Conservation (phyloP, 2,113 vertebrate genomes). For the Lagopus muta region DNA sequence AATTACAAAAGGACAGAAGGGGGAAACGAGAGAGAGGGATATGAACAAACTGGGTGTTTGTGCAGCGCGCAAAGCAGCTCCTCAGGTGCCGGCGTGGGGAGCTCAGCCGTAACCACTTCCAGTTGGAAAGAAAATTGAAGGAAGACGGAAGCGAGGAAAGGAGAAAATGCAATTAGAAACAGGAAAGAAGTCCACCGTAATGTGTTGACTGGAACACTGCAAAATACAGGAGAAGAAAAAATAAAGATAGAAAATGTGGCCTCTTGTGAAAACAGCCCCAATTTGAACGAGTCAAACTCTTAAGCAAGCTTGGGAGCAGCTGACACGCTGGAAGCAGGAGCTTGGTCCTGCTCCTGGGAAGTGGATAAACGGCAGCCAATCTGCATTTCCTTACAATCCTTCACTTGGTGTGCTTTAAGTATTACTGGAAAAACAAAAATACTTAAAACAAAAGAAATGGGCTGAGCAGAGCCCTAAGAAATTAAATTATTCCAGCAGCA, state of each 20-base stretch:
- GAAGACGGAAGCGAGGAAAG: constrained; percentile 40
- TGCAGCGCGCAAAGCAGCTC: neutral
- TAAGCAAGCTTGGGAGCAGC: neutral
- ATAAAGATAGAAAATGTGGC: neutral
- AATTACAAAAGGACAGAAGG: constrained; percentile 72
- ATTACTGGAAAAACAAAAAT: neutral
- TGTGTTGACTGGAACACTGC: neutral
- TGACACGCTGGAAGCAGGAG: neutral
- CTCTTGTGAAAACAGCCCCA: constrained; percentile 13
- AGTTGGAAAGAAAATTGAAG: constrained; percentile 55
- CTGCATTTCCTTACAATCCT: neutral
- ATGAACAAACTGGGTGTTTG: constrained; percentile 52
- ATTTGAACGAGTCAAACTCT: neutral
- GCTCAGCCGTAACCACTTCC: neutral
- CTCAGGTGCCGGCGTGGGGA: neutral
- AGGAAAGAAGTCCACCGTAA: constrained; percentile 13
- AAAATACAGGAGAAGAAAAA: neutral
- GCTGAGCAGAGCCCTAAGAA: neutral
- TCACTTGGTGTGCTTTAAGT: neutral
- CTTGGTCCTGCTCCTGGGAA: neutral
- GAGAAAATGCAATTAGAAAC: constrained; percentile 62
- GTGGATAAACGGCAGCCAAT: constrained; percentile 31
- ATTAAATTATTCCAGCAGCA: neutral
- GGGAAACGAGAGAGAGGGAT: neutral
- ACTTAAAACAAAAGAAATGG: neutral